Evolutionary conservation across 2,888 invertebrate genomes (phyloP).

Genomic region (Cataglyphis cursor): DNA sequence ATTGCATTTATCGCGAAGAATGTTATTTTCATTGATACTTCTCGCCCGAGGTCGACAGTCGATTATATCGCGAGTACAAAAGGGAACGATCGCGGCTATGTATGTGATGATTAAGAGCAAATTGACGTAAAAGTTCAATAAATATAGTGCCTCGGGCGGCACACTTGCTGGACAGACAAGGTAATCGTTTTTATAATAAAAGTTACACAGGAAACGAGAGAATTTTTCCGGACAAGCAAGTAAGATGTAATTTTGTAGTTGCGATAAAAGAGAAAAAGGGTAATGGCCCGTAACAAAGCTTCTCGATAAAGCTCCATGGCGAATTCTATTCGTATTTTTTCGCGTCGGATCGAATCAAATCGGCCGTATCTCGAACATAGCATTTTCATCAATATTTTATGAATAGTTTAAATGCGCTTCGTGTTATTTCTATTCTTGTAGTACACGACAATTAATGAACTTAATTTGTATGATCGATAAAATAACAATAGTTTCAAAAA

Average conservation of each 20-base stretch:
- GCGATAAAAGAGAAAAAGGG: constrained; percentile 47
- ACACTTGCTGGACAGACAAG: neutral
- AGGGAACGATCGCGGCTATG: neutral
- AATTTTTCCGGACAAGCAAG: constrained; percentile 32
- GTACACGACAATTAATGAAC: constrained; percentile 8
- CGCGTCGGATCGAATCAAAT: constrained; percentile 40
- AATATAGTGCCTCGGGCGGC: constrained; percentile 9
- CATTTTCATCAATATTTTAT: constrained; percentile 70
- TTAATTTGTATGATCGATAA: constrained; percentile 38
- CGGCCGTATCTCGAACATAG: constrained; percentile 47
- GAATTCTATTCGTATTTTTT: constrained; percentile 64
- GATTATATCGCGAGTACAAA: constrained; percentile 8
- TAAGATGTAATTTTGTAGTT: constrained; percentile 30
- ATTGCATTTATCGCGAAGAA: constrained; percentile 9
- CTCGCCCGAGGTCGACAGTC: constrained; percentile 19
- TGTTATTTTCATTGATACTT: constrained; percentile 22
- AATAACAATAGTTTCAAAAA: constrained; percentile 36
- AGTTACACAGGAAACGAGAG: neutral
- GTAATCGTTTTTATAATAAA: constrained; percentile 40
- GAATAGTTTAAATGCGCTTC: constrained; percentile 51
- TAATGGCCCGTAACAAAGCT: constrained; percentile 67
- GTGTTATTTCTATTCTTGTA: constrained; percentile 46
- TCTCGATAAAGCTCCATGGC: constrained; percentile 64
- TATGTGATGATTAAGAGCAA: constrained; percentile 16
- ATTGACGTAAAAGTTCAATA: constrained; percentile 38